Percentiles rank a stretch among this genome's conserved stretches.
Conservation (phyloP, 2,113 vertebrate genomes). For the Paraplagusia blochii region DNA sequence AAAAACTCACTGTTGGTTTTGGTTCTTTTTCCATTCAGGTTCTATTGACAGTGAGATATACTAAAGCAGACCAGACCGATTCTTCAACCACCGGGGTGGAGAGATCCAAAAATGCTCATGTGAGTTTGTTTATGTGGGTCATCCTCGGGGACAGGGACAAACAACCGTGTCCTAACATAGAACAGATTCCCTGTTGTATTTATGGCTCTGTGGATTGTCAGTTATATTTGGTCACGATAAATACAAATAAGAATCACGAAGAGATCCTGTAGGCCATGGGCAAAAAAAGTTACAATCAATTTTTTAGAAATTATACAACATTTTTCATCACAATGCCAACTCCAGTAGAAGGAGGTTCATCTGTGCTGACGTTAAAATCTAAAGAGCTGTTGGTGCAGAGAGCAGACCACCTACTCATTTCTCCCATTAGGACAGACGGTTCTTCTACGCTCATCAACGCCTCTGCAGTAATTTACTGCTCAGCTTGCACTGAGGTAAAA, state of each 20-base stretch:
- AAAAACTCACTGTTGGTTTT: neutral
- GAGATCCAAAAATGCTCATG: neutral
- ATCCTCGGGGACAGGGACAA: neutral
- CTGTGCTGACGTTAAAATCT: constrained; percentile 31
- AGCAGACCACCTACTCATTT: constrained; percentile 56
- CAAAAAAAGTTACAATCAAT: too few species aligned
- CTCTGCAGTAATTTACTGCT: constrained; percentile 53
- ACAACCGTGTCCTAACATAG: neutral
- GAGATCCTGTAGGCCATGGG: too few species aligned
- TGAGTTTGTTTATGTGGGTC: neutral
- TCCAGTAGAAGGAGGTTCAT: constrained; percentile 16
- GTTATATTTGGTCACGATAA: too few species aligned
- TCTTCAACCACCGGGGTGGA: neutral
- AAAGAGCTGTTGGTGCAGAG: constrained; percentile 25
- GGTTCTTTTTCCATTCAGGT: neutral
- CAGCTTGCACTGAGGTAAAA: constrained; percentile 25
- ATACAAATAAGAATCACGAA: too few species aligned
- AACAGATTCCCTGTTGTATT: neutral
- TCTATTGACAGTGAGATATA: neutral
- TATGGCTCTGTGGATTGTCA: neutral
- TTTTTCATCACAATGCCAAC: constrained; percentile 19
- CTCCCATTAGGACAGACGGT: constrained; percentile 43
- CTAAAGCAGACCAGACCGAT: neutral
- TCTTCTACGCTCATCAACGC: constrained; percentile 47
- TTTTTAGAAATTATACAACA: too few species aligned